These are phyloP conservation scores for Grammomys surdaster DNA, from an alignment of 2,113 vertebrate species.

Conservation along the genomic window DNA sequence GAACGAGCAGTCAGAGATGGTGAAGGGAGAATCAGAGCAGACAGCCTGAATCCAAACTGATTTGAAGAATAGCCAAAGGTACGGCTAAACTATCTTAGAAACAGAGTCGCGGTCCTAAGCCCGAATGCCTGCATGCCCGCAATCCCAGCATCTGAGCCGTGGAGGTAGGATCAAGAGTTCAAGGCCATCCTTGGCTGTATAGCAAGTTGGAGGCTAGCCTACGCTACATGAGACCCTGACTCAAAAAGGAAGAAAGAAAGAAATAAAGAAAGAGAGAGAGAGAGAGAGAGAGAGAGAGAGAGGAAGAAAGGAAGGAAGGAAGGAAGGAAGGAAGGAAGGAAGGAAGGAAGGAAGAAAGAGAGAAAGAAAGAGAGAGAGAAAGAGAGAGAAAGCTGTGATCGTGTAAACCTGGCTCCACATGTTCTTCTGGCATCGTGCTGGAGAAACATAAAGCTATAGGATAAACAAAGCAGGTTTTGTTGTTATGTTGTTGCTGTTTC, in stretches of 20 bases:
- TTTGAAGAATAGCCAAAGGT: slow-evolving; percentile 22
- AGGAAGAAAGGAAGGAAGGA: no score
- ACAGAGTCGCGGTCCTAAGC: not conserved
- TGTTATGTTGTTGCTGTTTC: not conserved
- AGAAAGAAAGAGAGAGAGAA: no score
- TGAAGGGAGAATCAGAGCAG: not conserved
- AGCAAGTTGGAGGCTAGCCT: not conserved
- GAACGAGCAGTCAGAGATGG: not conserved
- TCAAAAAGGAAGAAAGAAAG: not conserved
- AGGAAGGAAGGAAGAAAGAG: no score
- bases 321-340: not conserved
- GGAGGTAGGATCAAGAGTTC: not conserved
- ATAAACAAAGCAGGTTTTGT: not conserved
- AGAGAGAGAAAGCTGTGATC: not conserved
- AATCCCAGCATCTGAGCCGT: not conserved
- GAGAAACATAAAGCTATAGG: slow-evolving; percentile 13
- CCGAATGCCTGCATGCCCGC: no score
- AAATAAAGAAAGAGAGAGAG: no score
- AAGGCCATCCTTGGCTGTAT: not conserved
- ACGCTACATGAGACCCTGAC: not conserved
- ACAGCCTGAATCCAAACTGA: not conserved
- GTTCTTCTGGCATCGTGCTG: not conserved
- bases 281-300: no score
- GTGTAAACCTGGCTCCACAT: not conserved
- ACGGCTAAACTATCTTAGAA: not conserved